These are phyloP conservation scores for Thymelicus lineola DNA, from an alignment of 2,888 invertebrate genomes.

Conservation along the genomic window DNA sequence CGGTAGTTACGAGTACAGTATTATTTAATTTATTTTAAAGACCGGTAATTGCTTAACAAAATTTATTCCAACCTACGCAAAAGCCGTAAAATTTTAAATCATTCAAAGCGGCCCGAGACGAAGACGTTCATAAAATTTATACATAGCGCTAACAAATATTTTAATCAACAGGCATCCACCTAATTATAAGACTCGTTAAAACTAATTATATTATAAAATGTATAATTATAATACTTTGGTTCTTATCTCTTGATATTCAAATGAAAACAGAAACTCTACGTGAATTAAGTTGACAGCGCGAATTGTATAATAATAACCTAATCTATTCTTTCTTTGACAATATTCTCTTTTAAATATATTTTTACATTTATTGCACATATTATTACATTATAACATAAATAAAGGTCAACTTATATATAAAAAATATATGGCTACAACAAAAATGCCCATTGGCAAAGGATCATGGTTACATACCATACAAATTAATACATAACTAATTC, in stretches of 20 bases:
- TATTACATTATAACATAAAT: too few relatives aligned
- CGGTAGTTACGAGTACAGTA: background rate
- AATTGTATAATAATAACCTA: background rate
- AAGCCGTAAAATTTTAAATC: background rate
- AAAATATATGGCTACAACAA: too few relatives aligned
- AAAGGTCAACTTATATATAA: too few relatives aligned
- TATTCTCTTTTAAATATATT: background rate
- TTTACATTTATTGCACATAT: background rate
- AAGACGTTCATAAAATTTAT: conserved; percentile 1
- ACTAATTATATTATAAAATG: conserved; percentile 1
- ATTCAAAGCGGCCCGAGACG: background rate
- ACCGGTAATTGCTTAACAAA: background rate
- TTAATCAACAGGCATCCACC: background rate
- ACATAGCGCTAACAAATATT: background rate
- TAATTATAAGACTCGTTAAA: background rate
- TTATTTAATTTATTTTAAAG: too few relatives aligned
- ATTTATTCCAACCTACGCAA: conserved; percentile 3
- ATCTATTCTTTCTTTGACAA: background rate
- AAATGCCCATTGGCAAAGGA: too few relatives aligned
- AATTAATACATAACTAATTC: too few relatives aligned
- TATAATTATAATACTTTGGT: background rate
- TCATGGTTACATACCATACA: too few relatives aligned
- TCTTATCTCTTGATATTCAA: background rate
- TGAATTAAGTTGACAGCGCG: background rate
- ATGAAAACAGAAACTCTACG: background rate